Evolutionary conservation across 2,113 vertebrate species (phyloP).

Genomic region (Austrofundulus limnaeus): DNA sequence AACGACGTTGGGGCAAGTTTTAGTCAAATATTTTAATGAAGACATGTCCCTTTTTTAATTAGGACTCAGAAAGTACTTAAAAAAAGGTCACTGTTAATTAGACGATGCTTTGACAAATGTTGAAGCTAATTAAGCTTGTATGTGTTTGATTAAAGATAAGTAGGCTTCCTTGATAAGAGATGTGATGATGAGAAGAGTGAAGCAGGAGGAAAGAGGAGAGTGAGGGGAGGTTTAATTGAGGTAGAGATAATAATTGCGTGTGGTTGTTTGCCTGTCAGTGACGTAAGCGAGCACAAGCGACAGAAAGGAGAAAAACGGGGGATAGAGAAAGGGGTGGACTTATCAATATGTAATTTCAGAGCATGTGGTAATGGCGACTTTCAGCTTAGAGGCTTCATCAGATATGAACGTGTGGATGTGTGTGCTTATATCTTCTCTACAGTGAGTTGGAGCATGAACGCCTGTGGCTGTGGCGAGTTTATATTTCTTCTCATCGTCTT

Average conservation of each 20-base stretch:
- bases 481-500: constrained; percentile 58
- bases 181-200: constrained; percentile 65
- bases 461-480: constrained; percentile 46
- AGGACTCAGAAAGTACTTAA: constrained; percentile 67
- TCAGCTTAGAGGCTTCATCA: constrained; percentile 32
- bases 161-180: constrained; percentile 64
- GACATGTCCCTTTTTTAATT: constrained; percentile 52
- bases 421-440: background rate
- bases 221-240: constrained; percentile 56
- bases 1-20: constrained; percentile 31
- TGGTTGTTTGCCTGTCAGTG: constrained; percentile 9
- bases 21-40: constrained; percentile 58
- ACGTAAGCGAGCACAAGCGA: background rate
- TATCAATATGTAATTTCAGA: constrained; percentile 53
- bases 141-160: constrained; percentile 78
- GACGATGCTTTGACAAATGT: constrained; percentile 71
- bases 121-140: constrained; percentile 70
- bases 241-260: constrained; percentile 44
- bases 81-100: constrained; percentile 79
- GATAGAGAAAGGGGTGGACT: constrained; percentile 17
- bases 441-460: constrained; percentile 23
- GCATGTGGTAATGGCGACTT: constrained; percentile 23
- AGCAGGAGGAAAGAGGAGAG: background rate
- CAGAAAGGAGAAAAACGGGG: constrained; percentile 11
- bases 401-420: constrained; percentile 14